Conservation (phyloP, 2,797 vertebrate species). For the Karalla daura region DNA sequence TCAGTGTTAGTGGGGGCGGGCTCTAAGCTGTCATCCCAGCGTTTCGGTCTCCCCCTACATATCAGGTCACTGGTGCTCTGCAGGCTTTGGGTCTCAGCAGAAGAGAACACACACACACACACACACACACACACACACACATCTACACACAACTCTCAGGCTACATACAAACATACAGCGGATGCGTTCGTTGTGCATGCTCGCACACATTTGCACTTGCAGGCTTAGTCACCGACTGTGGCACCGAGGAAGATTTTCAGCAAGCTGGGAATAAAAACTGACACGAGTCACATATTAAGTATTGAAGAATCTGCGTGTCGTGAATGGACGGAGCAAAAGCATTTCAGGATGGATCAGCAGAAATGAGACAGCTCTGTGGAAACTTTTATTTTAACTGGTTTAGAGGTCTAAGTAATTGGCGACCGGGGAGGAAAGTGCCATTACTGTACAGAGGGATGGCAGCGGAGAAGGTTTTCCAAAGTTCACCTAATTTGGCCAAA, state of each 20-base stretch:
- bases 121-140: neutral
- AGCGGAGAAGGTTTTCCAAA: constrained; percentile 10
- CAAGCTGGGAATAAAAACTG: constrained; percentile 29
- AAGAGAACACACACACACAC: constrained; percentile 20
- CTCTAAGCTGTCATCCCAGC: constrained; percentile 59
- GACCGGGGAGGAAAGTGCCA: constrained; percentile 17
- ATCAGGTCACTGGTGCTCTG: constrained; percentile 72
- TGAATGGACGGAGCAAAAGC: constrained; percentile 9
- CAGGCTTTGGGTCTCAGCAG: constrained; percentile 54
- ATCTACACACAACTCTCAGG: constrained; percentile 27
- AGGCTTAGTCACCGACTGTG: constrained; percentile 26
- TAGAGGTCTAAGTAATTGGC: neutral
- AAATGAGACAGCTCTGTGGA: constrained; percentile 17
- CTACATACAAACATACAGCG: constrained; percentile 10
- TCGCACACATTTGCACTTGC: constrained; percentile 19
- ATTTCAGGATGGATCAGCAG: constrained; percentile 15
- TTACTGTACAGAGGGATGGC: neutral
- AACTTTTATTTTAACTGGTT: constrained; percentile 23
- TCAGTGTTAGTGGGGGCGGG: constrained; percentile 71
- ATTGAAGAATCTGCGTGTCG: neutral
- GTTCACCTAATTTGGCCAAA: constrained; percentile 33
- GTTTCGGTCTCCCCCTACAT: constrained; percentile 67
- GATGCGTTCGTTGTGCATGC: neutral
- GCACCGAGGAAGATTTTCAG: constrained; percentile 23
- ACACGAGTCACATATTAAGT: constrained; percentile 18